Evolutionary conservation across 2,113 vertebrate genomes (phyloP), one percentile per base, ranked within the genome.

Genomic region (Poecilia latipinna): DNA sequence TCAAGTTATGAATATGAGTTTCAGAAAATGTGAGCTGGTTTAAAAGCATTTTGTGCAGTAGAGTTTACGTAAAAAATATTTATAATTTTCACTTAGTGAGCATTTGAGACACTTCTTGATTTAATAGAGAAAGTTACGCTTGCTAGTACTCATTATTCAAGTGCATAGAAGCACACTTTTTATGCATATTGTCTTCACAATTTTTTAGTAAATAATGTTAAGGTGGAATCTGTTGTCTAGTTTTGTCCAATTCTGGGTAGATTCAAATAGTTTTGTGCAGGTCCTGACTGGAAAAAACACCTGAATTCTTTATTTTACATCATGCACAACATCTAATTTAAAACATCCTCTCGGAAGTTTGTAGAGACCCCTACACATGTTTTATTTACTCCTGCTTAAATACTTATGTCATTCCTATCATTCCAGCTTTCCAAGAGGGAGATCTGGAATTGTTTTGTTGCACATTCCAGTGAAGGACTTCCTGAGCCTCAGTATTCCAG

Each of bases 401-500:
- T 69, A 26, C 57, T 75, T 24, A 28, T 77, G 68, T 87, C 39
- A 67, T 83, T 82, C 54, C 26, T 67, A 1, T 62, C 83, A 85
- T 87, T 88, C 79, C 63, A 77, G 33, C 75, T 84, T 88, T 89
- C 81, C 79, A 68, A 65, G 32, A 70, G 0, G 8, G 70, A 62
- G 70, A 77, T 82, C 70, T 75, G 65, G 22, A 28, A 69, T 75
- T 73, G 51, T 75, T 82, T 76, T 85, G 76, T 82, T 70, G 74
- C 67, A 84, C 75, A 84, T 88, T 86, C 83, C 83, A 75, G 28
- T 32, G 5, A 19, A 60, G 80, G 71, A 74, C 33, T 26, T 5
- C 51, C 29, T 65, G 69, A 78, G 8, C 66, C n/a, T 51, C 48
- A 62, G 63, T 70, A 44, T 44, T 80, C 33, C 33, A 51, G 12